phyloP scores from a whole-genome alignment of 2,888 invertebrate species.

The Mesochorus sp. region DNA sequence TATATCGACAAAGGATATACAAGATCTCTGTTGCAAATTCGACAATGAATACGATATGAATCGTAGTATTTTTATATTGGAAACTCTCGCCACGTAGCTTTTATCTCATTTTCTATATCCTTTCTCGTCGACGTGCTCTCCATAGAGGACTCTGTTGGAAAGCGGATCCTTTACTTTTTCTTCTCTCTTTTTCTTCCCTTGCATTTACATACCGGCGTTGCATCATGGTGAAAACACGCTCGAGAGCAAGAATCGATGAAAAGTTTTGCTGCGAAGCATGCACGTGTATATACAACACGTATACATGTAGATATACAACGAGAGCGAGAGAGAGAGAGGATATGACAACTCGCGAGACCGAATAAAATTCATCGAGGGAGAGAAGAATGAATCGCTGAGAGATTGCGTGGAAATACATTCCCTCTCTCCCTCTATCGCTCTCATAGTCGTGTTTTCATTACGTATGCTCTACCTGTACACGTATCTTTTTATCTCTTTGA shows the following conservation, averaged over 20 bases:
- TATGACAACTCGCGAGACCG: conserved; percentile 33
- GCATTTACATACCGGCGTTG: conserved; percentile 30
- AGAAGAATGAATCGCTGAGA: conserved; percentile 67
- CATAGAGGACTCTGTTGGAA: conserved; percentile 4
- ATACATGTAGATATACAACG: conserved; percentile 5
- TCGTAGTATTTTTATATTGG: background rate
- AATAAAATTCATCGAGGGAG: conserved; percentile 62
- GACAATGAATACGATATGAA: background rate
- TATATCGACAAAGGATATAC: too few relatives aligned
- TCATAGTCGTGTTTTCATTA: background rate
- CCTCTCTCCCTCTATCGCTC: conserved; percentile 56
- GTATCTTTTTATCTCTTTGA: conserved; percentile 37
- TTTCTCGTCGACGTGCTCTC: conserved; percentile 12
- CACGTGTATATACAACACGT: background rate
- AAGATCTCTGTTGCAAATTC: background rate
- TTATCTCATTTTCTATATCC: conserved; percentile 24
- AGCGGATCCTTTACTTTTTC: background rate
- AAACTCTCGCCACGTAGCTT: conserved; percentile 9
- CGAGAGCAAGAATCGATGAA: conserved; percentile 56
- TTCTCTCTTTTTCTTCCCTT: background rate
- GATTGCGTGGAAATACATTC: conserved; percentile 73
- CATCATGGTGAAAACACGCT: conserved; percentile 29
- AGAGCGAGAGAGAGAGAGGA: too few relatives aligned
- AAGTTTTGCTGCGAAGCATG: conserved; percentile 32
- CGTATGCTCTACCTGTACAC: background rate